These are phyloP conservation scores for Clusia tigrina DNA, from an alignment of 2,888 invertebrate genomes.

Conservation along the genomic window DNA sequence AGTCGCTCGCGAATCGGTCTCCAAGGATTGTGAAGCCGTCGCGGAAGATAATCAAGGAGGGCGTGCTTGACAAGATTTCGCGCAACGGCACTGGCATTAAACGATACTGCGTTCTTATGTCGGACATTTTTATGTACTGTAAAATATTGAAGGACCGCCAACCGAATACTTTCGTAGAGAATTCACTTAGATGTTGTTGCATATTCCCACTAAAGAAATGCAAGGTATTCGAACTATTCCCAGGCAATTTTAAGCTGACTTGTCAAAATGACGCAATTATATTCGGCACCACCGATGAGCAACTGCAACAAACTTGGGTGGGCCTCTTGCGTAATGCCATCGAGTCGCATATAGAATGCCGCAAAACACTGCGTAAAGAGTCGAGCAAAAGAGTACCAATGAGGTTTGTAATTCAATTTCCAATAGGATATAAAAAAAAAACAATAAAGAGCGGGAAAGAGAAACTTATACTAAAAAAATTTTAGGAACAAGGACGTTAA, in stretches of 20 bases:
- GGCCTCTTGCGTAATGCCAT: slow-evolving; percentile 68
- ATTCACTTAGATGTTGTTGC: slow-evolving; percentile 72
- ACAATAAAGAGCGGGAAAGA: no score
- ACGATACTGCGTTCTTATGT: slow-evolving; percentile 75
- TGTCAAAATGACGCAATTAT: slow-evolving; percentile 70
- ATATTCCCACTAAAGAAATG: slow-evolving; percentile 77
- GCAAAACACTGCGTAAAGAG: slow-evolving; percentile 71
- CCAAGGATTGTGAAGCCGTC: slow-evolving; percentile 72
- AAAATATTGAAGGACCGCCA: slow-evolving; percentile 68
- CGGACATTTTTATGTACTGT: slow-evolving; percentile 78
- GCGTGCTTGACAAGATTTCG: slow-evolving; percentile 69
- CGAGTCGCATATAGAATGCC: slow-evolving; percentile 68
- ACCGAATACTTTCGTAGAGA: slow-evolving; percentile 67
- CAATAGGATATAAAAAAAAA: no score
- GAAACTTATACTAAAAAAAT: slow-evolving; percentile 10
- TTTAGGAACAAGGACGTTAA: slow-evolving; percentile 67
- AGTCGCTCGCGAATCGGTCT: slow-evolving; percentile 69
- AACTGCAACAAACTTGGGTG: slow-evolving; percentile 69
- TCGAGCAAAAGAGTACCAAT: slow-evolving; percentile 71
- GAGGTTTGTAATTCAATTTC: slow-evolving; percentile 43
- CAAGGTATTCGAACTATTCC: slow-evolving; percentile 68
- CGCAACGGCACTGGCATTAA: slow-evolving; percentile 66
- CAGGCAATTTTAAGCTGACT: slow-evolving; percentile 70
- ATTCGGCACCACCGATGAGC: slow-evolving; percentile 67
- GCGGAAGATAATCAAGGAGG: slow-evolving; percentile 75